A percentile compares a stretch with the other conserved stretches of the same genome.
These are phyloP conservation scores for Hippocampus kuda DNA, from an alignment of 2,797 vertebrate genomes.

Conservation along the genomic window DNA sequence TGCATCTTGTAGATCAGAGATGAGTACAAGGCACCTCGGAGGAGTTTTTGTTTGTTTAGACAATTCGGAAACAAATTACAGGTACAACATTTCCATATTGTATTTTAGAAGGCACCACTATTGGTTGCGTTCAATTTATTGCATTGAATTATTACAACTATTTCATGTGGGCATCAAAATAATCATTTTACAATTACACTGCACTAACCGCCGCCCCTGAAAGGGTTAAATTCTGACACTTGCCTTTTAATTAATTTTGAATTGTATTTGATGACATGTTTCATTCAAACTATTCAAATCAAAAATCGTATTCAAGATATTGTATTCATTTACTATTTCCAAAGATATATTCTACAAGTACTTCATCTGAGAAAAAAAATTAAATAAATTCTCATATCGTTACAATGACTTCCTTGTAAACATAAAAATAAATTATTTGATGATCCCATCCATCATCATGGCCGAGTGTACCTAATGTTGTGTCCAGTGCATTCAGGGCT, in stretches of 20 bases:
- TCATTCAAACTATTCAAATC: not conserved
- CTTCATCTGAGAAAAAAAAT: not conserved
- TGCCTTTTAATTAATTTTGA: not conserved
- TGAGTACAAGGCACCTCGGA: no score
- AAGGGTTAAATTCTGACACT: not conserved
- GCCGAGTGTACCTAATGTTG: not conserved
- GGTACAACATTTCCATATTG: no score
- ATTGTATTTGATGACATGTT: not conserved
- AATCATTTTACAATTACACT: no score
- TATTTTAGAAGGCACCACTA: not conserved
- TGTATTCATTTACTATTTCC: not conserved
- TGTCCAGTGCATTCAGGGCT: not conserved
- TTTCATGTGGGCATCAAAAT: no score
- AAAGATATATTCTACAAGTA: no score
- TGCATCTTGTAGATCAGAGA: no score
- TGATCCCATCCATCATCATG: not conserved
- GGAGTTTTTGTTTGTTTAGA: no score
- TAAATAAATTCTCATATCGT: not conserved
- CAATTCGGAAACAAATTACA: no score
- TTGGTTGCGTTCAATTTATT: no score
- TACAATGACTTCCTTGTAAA: not conserved
- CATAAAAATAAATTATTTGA: not conserved
- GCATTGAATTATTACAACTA: no score
- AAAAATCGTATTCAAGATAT: not conserved
- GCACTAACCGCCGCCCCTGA: no score